phyloP scores from a whole-genome alignment of 2,797 vertebrate genomes.

The Notoglanidium macrostoma region DNA sequence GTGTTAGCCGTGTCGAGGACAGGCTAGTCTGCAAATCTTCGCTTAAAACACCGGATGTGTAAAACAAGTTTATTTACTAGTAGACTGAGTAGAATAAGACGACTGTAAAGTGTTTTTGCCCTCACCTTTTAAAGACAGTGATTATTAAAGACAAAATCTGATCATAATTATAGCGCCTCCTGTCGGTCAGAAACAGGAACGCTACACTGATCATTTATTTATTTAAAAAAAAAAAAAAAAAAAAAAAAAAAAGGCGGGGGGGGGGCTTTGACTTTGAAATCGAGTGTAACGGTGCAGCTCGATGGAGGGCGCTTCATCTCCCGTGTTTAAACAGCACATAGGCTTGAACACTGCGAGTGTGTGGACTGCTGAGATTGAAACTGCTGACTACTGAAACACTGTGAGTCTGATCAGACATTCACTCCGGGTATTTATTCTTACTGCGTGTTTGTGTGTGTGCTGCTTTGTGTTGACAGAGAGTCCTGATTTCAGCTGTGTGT shows the following conservation, averaged over 20 bases:
- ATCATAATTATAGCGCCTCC: neutral
- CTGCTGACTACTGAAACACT: slow-evolving; percentile 11
- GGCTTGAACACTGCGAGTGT: slow-evolving; percentile 56
- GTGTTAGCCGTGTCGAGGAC: too few relatives aligned
- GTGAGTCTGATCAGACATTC: slow-evolving; percentile 59
- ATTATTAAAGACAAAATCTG: too few relatives aligned
- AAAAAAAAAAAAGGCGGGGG: too few relatives aligned
- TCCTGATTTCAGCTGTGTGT: slow-evolving; percentile 57
- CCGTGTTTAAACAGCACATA: slow-evolving; percentile 59
- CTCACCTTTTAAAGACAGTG: too few relatives aligned
- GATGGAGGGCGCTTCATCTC: slow-evolving; percentile 26
- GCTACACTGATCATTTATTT: too few relatives aligned
- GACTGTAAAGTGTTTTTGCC: too few relatives aligned
- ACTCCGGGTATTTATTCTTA: slow-evolving; percentile 51
- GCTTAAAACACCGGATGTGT: too few relatives aligned
- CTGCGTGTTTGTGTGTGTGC: slow-evolving; percentile 65
- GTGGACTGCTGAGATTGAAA: slow-evolving; percentile 9
- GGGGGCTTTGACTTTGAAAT: slow-evolving; percentile 65
- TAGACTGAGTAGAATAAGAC: too few relatives aligned
- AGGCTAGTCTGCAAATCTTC: too few relatives aligned
- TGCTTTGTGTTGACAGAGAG: neutral
- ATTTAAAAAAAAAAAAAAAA: too few relatives aligned
- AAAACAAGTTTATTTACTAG: too few relatives aligned
- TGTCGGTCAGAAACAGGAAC: neutral
- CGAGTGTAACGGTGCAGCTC: neutral